phyloP scores from a whole-genome alignment of 1,140 invertebrate species.

The Meloidogyne hapla region DNA sequence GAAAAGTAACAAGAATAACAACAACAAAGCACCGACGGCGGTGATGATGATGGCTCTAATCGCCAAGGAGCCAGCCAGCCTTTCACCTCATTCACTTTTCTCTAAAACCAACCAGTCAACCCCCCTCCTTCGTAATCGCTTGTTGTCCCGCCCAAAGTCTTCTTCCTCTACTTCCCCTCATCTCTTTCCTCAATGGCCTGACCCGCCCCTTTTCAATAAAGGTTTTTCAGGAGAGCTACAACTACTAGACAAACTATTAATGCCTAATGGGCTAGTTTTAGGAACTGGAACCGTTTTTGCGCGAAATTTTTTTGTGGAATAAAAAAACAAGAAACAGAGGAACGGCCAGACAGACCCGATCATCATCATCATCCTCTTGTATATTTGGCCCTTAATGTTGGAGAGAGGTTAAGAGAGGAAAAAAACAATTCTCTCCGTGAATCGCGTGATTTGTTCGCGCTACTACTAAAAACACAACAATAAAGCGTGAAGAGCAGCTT shows the following conservation, averaged over 20 bases:
- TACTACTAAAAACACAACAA: not conserved
- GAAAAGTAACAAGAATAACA: no score
- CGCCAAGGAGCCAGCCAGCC: no score
- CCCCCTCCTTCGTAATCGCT: not conserved
- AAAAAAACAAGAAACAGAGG: not conserved
- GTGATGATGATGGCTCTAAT: no score
- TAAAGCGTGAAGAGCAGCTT: not conserved
- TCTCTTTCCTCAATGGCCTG: not conserved
- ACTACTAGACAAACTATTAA: no score
- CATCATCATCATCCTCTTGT: not conserved
- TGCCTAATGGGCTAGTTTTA: not conserved
- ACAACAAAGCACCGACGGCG: no score
- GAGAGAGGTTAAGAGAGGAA: not conserved
- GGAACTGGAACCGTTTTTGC: slow-evolving; percentile 4
- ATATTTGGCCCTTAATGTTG: not conserved
- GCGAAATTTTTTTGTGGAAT: not conserved
- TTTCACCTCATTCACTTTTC: no score
- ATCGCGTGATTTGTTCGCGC: not conserved
- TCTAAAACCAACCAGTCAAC: not conserved
- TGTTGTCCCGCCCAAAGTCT: not conserved
- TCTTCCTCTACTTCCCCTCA: not conserved
- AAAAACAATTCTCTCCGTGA: not conserved
- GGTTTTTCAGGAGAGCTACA: no score
- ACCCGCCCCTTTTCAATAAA: not conserved
- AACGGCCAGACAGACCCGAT: not conserved